Evolutionary conservation across 2,888 invertebrate species (phyloP), one percentile per base, ranked within the genome.

Genomic region (Plagodis dolabraria): DNA sequence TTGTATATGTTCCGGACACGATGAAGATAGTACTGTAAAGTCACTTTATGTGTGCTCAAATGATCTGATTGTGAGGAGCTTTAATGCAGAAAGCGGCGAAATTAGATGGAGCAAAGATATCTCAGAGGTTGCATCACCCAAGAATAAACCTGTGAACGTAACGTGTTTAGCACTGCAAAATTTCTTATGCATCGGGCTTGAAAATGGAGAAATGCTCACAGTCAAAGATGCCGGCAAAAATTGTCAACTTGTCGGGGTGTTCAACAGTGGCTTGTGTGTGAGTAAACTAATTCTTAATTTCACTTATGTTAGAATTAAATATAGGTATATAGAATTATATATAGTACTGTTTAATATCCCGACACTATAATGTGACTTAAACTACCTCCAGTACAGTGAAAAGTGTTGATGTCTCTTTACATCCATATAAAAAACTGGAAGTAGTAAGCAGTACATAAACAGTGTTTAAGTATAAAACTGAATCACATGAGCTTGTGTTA

Each of bases 121-220:
- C 7, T 75, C 77, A 5, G 71, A 77, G 35, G 52, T 79, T 49
- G 68, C 89, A 22, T 76, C 93, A 80, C 57, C 87, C 74, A 64
- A 93, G 86, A 91, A 88, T 87, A 70, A 89, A 85, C 87, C 89
- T 42, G 71, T 93, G n/a, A 87, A 87, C 65, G 69, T 91, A 12
- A 82, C 87, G 5, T 89, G 80, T 65, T 73, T 93, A 34, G 75
- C 87, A 0, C 75, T 92, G 9, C 75, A 85, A 6, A 83, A 87
- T 66, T 74, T 79, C 33, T 57, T 93, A 38, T 87, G 85, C 58
- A 73, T 92, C 33, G 89, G 88, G 2, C 70, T 92, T 48, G 74
- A 74, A 43, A 89, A 86, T 80, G 93, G 93, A 7, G 89, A 92
- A 67, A 65, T 93, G 44, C 74, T 85, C 58, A 85, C 86, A 5